Evolutionary conservation across 1,140 invertebrate species (phyloP).

Genomic region (Galendromus occidentalis): DNA sequence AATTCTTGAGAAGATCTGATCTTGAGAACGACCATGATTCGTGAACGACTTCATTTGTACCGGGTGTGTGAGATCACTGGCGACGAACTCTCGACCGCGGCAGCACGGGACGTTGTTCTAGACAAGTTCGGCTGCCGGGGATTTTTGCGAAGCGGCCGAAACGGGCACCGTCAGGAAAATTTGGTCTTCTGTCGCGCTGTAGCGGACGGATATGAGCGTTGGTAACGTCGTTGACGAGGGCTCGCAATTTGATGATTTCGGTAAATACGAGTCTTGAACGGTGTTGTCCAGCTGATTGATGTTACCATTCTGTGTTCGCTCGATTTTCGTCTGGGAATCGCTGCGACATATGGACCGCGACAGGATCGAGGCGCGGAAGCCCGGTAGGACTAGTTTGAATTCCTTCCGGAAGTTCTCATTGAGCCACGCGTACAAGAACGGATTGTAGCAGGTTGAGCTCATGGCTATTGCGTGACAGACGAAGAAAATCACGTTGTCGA

Average conservation of each 20-base stretch:
- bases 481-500: conserved; percentile 31
- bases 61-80: too few species aligned
- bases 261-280: conserved; percentile 14
- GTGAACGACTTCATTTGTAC: too few species aligned
- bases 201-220: neutral
- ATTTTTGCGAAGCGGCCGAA: neutral
- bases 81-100: too few species aligned
- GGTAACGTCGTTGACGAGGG: neutral
- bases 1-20: too few species aligned
- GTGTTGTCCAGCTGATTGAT: conserved; percentile 16
- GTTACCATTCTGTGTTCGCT: conserved; percentile 11
- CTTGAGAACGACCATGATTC: too few species aligned
- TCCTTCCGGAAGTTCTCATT: conserved; percentile 22
- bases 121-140: too few species aligned
- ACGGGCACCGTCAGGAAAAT: conserved; percentile 1
- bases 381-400: conserved; percentile 20
- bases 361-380: conserved; percentile 12
- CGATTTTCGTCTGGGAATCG: conserved; percentile 6
- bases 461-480: conserved; percentile 34
- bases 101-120: too few species aligned
- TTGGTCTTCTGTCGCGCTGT: neutral
- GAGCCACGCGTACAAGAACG: conserved; percentile 35
- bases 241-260: conserved; percentile 5
- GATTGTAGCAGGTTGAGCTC: conserved; percentile 36
- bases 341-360: neutral